Base-by-base conservation (phyloP, 2,888 invertebrate genomes). In the Nasonia oneida region DNA sequence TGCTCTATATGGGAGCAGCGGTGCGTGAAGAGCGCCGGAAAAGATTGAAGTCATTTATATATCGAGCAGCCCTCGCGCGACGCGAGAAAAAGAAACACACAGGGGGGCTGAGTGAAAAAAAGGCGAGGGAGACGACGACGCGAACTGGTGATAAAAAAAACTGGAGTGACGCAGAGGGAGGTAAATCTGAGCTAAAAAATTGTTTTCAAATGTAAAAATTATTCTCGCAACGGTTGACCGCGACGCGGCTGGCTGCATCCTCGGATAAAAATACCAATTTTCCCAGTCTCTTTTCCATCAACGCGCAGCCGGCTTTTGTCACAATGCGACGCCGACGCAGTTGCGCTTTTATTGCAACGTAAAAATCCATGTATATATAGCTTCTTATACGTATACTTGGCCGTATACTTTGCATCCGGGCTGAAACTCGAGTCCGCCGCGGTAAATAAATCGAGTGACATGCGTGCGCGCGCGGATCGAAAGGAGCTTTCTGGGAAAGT, bases 211-310 rank as follows among this genome's bases (percentile, higher is more conserved):
- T 47, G 2, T 47, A 29, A 29, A 29, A 29, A 47, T 42, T 42
- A 42, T 23, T 23, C 23, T 23, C 23, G 23, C 23, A 23, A 23
- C 23, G 23, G 23, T 23, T 23, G 23, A 23, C 23, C 23, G 23
- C 23, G 23, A 23, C 23, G 23, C 23, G 23, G 23, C 23, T 23
- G 23, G 47, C 47, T 47, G 47, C 47, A 47, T 12, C 10, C 47
- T 8, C 47, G 2, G 47, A 83, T 77, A 78, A 78, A 83, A 78
- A 78, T 83, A 83, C 57, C 83, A 77, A 83, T 83, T 83, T 83
- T 77, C 77, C 64, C 57, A 37, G 50, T 64, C 33, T 61, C 61
- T 61, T 64, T 80, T 57, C 57, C 37, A 33, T 71, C 39, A 71
- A 71, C 80, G 53, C 37, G 71, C 78, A 18, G 50, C 67, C 29